These are phyloP conservation scores for Drosophila triauraria DNA, from an alignment of 1,140 invertebrate genomes.

Conservation along the genomic window DNA sequence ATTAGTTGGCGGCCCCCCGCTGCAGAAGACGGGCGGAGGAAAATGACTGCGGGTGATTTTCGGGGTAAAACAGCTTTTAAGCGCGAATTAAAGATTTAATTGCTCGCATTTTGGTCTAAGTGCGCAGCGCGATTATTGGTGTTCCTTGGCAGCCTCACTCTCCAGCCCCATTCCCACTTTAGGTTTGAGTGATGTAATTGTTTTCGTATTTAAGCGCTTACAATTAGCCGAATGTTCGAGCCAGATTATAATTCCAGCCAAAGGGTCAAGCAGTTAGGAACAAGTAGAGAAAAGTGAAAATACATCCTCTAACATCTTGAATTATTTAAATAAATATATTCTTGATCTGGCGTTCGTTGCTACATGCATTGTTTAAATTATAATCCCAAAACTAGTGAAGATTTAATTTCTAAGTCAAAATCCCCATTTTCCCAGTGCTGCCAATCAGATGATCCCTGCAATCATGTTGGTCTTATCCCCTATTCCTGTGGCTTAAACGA, in stretches of 20 bases:
- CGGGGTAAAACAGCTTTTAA: constrained; percentile 61
- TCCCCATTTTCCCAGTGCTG: not conserved
- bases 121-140: constrained; percentile 61
- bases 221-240: constrained; percentile 29
- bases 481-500: constrained; percentile 27
- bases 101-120: constrained; percentile 70
- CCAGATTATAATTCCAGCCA: constrained; percentile 12
- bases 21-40: constrained; percentile 8
- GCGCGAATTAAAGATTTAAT: constrained; percentile 80
- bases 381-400: not conserved
- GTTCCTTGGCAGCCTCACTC: constrained; percentile 11
- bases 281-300: constrained; percentile 1
- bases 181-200: constrained; percentile 72
- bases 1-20: constrained; percentile 64
- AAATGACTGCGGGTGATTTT: constrained; percentile 18
- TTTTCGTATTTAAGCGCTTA: constrained; percentile 61
- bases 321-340: not conserved
- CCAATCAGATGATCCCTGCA: constrained; percentile 15
- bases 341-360: no score
- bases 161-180: constrained; percentile 16
- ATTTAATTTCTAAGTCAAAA: not conserved
- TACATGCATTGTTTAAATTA: not conserved
- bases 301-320: not conserved
- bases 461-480: constrained; percentile 8
- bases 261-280: constrained; percentile 6